Evolutionary conservation across 2,888 invertebrate genomes (phyloP), one percentile per base, ranked within the genome.

Genomic region (Athetis lepigone): DNA sequence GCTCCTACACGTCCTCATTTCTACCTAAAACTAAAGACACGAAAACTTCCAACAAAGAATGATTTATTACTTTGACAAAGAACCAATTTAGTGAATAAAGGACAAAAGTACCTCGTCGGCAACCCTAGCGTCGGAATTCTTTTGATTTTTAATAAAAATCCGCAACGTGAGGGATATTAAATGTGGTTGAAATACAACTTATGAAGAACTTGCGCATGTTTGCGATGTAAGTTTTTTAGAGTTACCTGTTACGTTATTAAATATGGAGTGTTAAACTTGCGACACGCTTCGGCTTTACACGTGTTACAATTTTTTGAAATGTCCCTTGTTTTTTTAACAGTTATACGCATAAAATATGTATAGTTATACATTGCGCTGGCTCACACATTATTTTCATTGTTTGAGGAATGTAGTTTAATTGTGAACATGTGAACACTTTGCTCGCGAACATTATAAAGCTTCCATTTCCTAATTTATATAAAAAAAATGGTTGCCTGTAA

Each of bases 81-180:
- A 47, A 47, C 9, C 13, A 8, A 37, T 50, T 21, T 59, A 19
- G 23, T 21, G 37, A n/a, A 2, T 16, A 8, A 11, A 16, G 19
- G 8, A 43, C 2, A 42, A 19, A 21, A 18, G 13, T n/a, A 18
- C 39, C 6, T 23, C 8, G 6, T n/a, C 18, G 37, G 1, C 55
- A 55, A 19, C 55, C 50, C 69, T 55, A 40, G 5, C 16, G 13
- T 4, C 0, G 9, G 37, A 51, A 45, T 37, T 45, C 27, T 51
- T 60, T n/a, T 18, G 19, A 42, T 46, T 61, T 68, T 56, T 61
- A 39, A 37, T 69, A 55, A 39, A 46, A n/a, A 55, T 40, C 19
- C 36, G 8, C 19, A n/a, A 27, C n/a, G 13, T 23, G 11, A 8
- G 37, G n/a, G 8, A 23, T 54, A 50, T 67, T 50, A 45, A 52